phyloP scores from a whole-genome alignment of 2,888 invertebrate genomes.

The Clanis bilineata region DNA sequence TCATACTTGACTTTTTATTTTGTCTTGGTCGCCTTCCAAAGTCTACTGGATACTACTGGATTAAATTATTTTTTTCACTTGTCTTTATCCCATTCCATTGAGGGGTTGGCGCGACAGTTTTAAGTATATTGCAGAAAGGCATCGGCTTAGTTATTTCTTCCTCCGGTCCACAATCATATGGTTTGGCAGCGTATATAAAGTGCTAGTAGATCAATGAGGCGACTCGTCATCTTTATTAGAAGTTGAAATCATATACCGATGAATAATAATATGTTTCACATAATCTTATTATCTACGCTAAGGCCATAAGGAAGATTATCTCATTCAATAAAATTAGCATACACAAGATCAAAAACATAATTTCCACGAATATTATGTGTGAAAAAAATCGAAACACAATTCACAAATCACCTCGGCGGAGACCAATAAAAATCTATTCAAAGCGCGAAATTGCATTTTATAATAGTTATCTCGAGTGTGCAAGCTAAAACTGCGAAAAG shows the following conservation, averaged over 20 bases:
- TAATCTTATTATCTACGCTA: background rate
- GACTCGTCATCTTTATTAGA: background rate
- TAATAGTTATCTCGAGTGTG: conserved; percentile 31
- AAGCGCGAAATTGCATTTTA: conserved; percentile 18
- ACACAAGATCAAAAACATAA: background rate
- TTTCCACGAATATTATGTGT: background rate
- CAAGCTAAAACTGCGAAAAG: conserved; percentile 57
- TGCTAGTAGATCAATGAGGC: too few species aligned
- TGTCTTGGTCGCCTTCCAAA: too few species aligned
- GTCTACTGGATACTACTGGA: too few species aligned
- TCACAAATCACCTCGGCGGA: conserved; percentile 16
- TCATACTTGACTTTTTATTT: background rate
- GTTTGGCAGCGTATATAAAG: too few species aligned
- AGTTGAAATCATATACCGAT: background rate
- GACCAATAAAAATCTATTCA: conserved; percentile 16
- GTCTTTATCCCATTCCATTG: too few species aligned
- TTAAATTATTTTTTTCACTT: too few species aligned
- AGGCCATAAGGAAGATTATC: background rate
- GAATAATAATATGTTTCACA: background rate
- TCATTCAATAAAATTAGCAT: background rate
- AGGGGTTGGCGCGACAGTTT: too few species aligned
- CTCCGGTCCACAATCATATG: too few species aligned
- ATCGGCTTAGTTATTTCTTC: too few species aligned
- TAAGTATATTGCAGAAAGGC: too few species aligned
- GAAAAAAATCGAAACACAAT: background rate